Conservation (phyloP, 1,140 invertebrate genomes). For the Euwallacea similis region DNA sequence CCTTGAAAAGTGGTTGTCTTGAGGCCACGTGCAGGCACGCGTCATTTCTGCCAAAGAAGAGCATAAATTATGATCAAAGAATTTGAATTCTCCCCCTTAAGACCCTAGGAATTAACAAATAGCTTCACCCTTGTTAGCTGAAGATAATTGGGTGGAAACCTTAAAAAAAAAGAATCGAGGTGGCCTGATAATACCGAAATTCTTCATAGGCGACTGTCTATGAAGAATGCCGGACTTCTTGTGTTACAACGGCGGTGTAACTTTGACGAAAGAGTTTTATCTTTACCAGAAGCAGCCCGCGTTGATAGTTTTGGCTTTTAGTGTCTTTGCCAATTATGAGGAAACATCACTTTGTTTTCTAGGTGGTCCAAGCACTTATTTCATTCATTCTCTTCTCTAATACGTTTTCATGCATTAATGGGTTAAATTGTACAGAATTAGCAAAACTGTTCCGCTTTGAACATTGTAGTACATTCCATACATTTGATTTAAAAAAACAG, state of each 20-base stretch:
- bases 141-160: conserved; percentile 19
- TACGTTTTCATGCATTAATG: too few species aligned
- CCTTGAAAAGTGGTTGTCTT: neutral
- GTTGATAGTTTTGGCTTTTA: conserved; percentile 16
- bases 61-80: neutral
- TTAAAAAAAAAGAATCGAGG: neutral
- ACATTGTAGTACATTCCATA: too few species aligned
- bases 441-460: too few species aligned
- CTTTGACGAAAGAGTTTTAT: conserved; percentile 18
- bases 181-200: conserved; percentile 5
- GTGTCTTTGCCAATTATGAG: conserved; percentile 20
- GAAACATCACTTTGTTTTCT: neutral
- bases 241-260: conserved; percentile 9
- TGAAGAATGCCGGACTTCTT: conserved; percentile 2
- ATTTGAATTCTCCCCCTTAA: conserved; percentile 1
- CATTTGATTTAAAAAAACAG: too few species aligned
- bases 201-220: conserved; percentile 24
- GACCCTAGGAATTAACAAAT: conserved; percentile 5
- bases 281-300: conserved; percentile 15
- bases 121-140: conserved; percentile 13
- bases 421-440: too few species aligned
- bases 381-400: too few species aligned
- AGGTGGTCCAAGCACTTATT: conserved; percentile 3
- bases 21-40: conserved; percentile 9
- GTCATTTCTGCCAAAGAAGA: neutral